Conservation (phyloP, 2,888 invertebrate species). For the Bibio marci region DNA sequence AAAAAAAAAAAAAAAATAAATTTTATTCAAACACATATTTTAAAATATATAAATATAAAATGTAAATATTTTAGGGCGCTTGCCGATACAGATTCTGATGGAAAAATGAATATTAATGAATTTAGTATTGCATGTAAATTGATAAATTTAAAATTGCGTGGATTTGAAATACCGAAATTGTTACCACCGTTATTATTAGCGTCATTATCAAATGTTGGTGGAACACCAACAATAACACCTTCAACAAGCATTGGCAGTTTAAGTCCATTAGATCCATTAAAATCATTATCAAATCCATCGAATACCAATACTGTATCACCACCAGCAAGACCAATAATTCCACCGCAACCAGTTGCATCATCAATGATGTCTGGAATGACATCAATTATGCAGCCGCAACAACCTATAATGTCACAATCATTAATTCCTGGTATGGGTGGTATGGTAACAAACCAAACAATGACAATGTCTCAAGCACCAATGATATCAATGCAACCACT, state of each 20-base stretch:
- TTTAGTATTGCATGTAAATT: constrained; percentile 97
- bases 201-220: constrained; percentile 42
- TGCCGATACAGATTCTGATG: constrained; percentile 92
- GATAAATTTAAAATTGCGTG: constrained; percentile 81
- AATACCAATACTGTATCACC: constrained; percentile 5
- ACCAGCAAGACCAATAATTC: constrained; percentile 9
- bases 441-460: constrained; percentile 12
- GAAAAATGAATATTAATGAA: constrained; percentile 89
- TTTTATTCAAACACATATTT: too few relatives aligned
- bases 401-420: constrained; percentile 10
- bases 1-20: too few relatives aligned
- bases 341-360: constrained; percentile 9
- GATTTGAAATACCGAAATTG: constrained; percentile 73
- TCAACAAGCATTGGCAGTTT: constrained; percentile 17
- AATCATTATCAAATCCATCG: constrained; percentile 9
- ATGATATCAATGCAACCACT: constrained; percentile 15
- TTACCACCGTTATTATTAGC: constrained; percentile 62
- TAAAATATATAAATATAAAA: too few relatives aligned
- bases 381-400: constrained; percentile 14
- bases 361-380: background rate
- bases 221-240: constrained; percentile 23
- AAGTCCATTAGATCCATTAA: constrained; percentile 22
- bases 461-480: constrained; percentile 9
- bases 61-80: constrained; percentile 42
- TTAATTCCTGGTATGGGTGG: constrained; percentile 10